phyloP scores from a whole-genome alignment of 1,140 invertebrate genomes.

The Archivesica marissinica region DNA sequence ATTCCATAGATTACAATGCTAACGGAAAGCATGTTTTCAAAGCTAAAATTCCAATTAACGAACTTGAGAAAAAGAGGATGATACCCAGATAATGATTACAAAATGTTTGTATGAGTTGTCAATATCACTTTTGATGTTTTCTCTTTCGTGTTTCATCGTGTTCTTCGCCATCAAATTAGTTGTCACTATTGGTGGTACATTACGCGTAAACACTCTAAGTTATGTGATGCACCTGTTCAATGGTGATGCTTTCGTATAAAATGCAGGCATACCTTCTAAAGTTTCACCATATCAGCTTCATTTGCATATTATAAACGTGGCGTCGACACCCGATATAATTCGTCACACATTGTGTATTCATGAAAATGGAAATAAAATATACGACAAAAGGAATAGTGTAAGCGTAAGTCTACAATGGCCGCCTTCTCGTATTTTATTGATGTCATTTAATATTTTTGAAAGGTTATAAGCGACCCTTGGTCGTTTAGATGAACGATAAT shows the following conservation, averaged over 20 bases:
- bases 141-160: too few relatives aligned
- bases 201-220: too few relatives aligned
- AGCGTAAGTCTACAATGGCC: neutral
- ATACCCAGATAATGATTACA: too few relatives aligned
- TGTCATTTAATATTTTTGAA: constrained; percentile 26
- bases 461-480: neutral
- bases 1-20: too few relatives aligned
- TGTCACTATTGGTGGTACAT: too few relatives aligned
- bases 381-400: constrained; percentile 15
- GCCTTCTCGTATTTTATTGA: neutral
- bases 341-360: neutral
- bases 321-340: neutral
- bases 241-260: neutral
- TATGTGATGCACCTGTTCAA: neutral
- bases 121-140: too few relatives aligned
- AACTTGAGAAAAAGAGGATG: too few relatives aligned
- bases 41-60: too few relatives aligned
- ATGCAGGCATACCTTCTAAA: neutral
- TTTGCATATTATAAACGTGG: constrained; percentile 9
- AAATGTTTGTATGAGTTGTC: too few relatives aligned
- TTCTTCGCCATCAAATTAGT: too few relatives aligned
- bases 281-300: neutral
- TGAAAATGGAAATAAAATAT: neutral
- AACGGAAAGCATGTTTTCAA: too few relatives aligned
- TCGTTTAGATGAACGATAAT: constrained; percentile 3